Percentiles rank a stretch among this genome's conserved stretches.
These are phyloP conservation scores for Nymphalis c-album DNA, from an alignment of 2,888 invertebrate species.

Conservation along the genomic window DNA sequence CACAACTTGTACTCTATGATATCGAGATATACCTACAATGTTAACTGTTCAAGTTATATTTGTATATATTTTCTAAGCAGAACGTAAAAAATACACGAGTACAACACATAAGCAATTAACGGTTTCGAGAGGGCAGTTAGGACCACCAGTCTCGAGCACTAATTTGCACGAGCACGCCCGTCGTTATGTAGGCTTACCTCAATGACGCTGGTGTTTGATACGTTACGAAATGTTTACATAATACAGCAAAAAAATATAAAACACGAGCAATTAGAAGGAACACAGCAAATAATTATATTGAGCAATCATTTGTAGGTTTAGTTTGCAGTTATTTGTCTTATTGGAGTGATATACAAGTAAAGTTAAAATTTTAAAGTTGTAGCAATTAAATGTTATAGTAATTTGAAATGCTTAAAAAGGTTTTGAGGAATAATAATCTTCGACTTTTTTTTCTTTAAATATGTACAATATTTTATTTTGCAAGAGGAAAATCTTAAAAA, in stretches of 20 bases:
- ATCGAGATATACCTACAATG: too few relatives aligned
- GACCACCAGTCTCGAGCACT: slow-evolving; percentile 25
- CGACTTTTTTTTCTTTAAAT: too few relatives aligned
- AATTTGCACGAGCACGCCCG: slow-evolving; percentile 19
- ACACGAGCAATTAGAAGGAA: slow-evolving; percentile 1
- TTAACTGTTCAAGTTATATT: too few relatives aligned
- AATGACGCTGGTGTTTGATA: slow-evolving; percentile 3
- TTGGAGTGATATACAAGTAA: too few relatives aligned
- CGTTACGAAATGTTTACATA: slow-evolving; percentile 2
- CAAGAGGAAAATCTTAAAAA: too few relatives aligned
- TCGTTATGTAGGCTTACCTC: slow-evolving; percentile 15
- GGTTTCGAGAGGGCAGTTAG: slow-evolving; percentile 22
- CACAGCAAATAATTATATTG: not conserved
- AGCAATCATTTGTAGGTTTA: not conserved
- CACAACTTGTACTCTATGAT: too few relatives aligned
- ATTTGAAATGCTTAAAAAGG: too few relatives aligned
- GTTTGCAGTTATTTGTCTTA: not conserved
- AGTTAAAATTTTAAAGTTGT: too few relatives aligned
- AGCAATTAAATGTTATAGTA: too few relatives aligned
- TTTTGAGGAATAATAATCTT: too few relatives aligned
- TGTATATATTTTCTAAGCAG: not conserved
- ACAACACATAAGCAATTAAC: slow-evolving; percentile 23
- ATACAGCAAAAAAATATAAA: slow-evolving; percentile 1
- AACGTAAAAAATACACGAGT: not conserved
- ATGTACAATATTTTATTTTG: too few relatives aligned